Percentiles rank a stretch among this genome's conserved stretches.
These are phyloP conservation scores for Sturnira hondurensis DNA, from an alignment of 2,113 vertebrate species.

Conservation along the genomic window DNA sequence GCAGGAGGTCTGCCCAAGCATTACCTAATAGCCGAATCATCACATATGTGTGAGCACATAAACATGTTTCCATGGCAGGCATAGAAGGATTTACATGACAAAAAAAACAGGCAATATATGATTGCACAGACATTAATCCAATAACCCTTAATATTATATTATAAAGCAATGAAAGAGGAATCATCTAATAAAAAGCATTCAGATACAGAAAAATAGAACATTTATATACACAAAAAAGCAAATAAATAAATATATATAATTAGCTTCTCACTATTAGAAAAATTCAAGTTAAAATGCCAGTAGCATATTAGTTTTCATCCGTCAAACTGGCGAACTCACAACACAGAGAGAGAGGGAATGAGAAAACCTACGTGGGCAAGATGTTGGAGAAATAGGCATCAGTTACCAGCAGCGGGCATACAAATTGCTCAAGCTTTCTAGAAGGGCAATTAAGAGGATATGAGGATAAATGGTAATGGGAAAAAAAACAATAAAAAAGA, in stretches of 20 bases:
- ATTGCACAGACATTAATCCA: background rate
- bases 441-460: background rate
- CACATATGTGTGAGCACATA: background rate
- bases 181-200: background rate
- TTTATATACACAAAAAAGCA: background rate
- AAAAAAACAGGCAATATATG: background rate
- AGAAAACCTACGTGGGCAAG: background rate
- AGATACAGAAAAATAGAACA: background rate
- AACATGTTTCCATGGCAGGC: background rate
- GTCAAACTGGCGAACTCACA: background rate
- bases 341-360: background rate
- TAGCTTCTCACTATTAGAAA: background rate
- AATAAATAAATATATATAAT: background rate
- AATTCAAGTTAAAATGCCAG: background rate
- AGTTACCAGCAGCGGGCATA: background rate
- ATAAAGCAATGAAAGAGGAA: conserved; percentile 7
- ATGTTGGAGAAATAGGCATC: background rate
- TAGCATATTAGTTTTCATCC: background rate
- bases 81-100: background rate
- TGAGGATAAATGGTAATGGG: too few relatives aligned
- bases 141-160: background rate
- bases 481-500: background rate
- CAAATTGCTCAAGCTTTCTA: background rate
- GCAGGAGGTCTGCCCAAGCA: background rate
- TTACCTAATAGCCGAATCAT: background rate